Base-by-base conservation (phyloP, 1,140 invertebrate genomes). In the Bradysia coprophila region DNA sequence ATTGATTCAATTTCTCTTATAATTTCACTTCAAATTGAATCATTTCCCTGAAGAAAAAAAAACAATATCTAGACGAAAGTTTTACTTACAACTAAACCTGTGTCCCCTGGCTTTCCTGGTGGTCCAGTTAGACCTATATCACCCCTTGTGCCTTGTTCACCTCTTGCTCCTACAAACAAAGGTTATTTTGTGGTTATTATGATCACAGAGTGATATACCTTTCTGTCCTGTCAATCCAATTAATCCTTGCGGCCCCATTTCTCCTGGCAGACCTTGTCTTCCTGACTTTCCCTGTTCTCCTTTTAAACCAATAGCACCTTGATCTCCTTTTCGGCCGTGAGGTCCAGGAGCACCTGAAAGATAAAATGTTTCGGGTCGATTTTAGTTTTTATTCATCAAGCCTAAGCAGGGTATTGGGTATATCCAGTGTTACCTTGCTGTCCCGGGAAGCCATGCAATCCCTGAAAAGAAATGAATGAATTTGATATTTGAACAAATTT, bases 81-180 rank as follows among this genome's bases (percentile, higher is more conserved):
- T 19, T 21, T 34, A 41, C 44, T 66, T 65, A 78, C 79, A 40
- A 69, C 63, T 44, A 64, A 64, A 44, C 81, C 81, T 43, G 72
- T 56, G 52, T 81, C 77, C 54, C 83, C 83, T 22, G 73, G 68
- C 50, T 76, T 59, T 45, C 82, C 84, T 43, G 74, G 75, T 20
- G 75, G 65, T 19, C 78, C 81, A 59, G 72, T 72, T 39, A 76
- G 61, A 24, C 87, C 87, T 42, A 63, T 51, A 51, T 88, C 82
- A 41, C 86, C 83, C 53, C 80, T 68, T 31, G 62, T 54, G 42
- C 86, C 86, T 32, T 72, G 55, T 56, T 84, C 78, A 34, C 87
- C 86, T 49, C 81, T 60, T 18, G 67, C 64, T 32, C 63, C 63
- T 24, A 19, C 10, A 37, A 37, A 9, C 8, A 16, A 37, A 9